Base-by-base conservation (phyloP, 2,888 invertebrate species). In the Dione juno region DNA sequence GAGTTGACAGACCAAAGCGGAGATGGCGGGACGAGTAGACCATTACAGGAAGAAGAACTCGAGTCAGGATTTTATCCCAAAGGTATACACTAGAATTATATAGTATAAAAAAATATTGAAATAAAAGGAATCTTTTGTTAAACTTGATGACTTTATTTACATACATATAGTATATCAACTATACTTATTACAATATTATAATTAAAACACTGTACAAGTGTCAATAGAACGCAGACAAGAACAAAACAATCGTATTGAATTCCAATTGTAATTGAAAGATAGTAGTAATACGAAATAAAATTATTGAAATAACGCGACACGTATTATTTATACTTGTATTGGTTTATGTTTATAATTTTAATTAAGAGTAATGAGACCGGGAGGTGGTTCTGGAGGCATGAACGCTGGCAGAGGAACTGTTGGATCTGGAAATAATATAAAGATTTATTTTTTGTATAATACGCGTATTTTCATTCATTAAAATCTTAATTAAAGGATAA, bases 321-420 rank as follows among this genome's bases (percentile, higher is more conserved):
- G 16, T 48, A 16, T 48, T 16, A 16, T 37, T 10, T 10, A 37
- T n/a, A 54, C 37, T 37, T 57, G 37, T 57, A 37, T 37, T 57
- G 37, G 35, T 19, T 21, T 9, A 21, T 28, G 41, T 14, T 14
- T 9, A 9, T 50, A 16, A 64, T 3, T 35, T 40, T 69, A 75
- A 57, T 75, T 73, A 43, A 77, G 64, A 11, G 74, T 69, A 71
- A 90, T 81, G 28, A 90, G 78, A 0, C 88, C 88, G 3, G 89
- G 88, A 1, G 89, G 90, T 0, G 90, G 88, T 61, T 91, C 90
- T 0, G 89, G 87, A 0, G 89, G 88, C 83, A 90, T 85, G 80
- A 91, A 90, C 3, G 79, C 84, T 0, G 83, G 78, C 66, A 88
- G 45, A 16, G 84, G 74, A 8, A 78, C 65, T 41, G 70, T 81